phyloP scores from a whole-genome alignment of 2,888 invertebrate species.

The Archaeoteleia sp. region DNA sequence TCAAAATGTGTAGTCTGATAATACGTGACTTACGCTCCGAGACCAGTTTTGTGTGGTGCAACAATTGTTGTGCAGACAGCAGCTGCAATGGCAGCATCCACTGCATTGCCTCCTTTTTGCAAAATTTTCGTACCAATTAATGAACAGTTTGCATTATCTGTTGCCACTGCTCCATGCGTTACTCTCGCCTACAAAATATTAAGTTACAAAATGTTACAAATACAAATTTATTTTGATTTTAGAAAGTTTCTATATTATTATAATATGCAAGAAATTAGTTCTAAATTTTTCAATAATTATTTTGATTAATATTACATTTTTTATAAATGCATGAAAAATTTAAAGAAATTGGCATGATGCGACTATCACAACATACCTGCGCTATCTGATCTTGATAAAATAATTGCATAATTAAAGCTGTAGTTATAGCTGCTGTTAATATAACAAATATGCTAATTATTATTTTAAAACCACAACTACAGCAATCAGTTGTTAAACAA shows the following conservation, averaged over 20 bases:
- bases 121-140: conserved; percentile 82
- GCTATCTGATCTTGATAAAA: conserved; percentile 80
- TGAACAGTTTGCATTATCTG: conserved; percentile 84
- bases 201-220: too few relatives aligned
- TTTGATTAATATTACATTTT: too few relatives aligned
- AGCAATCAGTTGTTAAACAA: conserved; percentile 61
- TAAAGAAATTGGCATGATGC: too few relatives aligned
- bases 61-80: conserved; percentile 85
- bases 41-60: conserved; percentile 83
- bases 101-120: conserved; percentile 83
- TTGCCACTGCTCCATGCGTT: conserved; percentile 87
- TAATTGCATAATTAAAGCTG: conserved; percentile 84
- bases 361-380: conserved; percentile 80
- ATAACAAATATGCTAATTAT: conserved; percentile 81
- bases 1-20: too few relatives aligned
- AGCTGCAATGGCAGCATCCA: conserved; percentile 85
- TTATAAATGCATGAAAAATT: too few relatives aligned
- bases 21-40: conserved; percentile 89
- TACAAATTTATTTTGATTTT: too few relatives aligned
- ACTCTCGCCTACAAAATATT: too few relatives aligned
- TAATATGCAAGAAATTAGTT: too few relatives aligned
- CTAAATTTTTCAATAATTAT: too few relatives aligned
- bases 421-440: conserved; percentile 81
- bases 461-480: conserved; percentile 79
- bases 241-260: too few relatives aligned